A percentile compares a stretch with the other conserved stretches of the same genome.
phyloP scores from a whole-genome alignment of 2,888 invertebrate genomes.

The Euclidia mi region DNA sequence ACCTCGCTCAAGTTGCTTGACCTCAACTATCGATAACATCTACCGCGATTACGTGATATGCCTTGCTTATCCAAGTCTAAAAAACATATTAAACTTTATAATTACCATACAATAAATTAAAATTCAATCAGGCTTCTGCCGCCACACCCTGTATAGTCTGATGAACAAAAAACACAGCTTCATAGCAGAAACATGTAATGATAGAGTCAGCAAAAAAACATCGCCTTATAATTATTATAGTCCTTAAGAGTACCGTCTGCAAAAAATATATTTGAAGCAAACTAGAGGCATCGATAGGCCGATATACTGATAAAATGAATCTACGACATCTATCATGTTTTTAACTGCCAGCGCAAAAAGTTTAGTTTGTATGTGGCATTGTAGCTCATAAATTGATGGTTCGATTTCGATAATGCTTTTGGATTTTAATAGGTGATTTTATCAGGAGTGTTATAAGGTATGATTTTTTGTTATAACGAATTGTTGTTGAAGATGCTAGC shows the following conservation, averaged over 20 bases:
- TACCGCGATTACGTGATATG: too few species aligned
- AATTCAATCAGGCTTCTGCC: slow-evolving; percentile 41
- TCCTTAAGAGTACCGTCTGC: slow-evolving; percentile 34
- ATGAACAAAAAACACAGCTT: slow-evolving; percentile 28
- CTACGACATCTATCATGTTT: not conserved
- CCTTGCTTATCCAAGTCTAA: not conserved
- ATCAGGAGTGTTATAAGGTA: too few species aligned
- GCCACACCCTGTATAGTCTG: slow-evolving; percentile 23
- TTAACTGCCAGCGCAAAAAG: too few species aligned
- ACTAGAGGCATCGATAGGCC: slow-evolving; percentile 1
- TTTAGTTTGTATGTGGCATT: too few species aligned
- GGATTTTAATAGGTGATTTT: too few species aligned
- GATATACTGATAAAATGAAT: slow-evolving; percentile 1
- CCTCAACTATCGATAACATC: too few species aligned
- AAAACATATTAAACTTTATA: slow-evolving; percentile 8
- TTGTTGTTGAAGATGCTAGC: too few species aligned
- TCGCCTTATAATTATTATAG: slow-evolving; percentile 46
- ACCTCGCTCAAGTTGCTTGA: too few species aligned
- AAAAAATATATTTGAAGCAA: slow-evolving; percentile 14
- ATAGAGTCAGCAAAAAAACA: slow-evolving; percentile 54
- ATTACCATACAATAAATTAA: slow-evolving; percentile 41
- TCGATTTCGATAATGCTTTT: too few species aligned
- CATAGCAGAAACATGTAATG: slow-evolving; percentile 42
- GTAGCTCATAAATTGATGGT: too few species aligned
- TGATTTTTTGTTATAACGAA: too few species aligned